phyloP scores from a whole-genome alignment of 1,140 invertebrate species.

The Chionoecetes opilio region DNA sequence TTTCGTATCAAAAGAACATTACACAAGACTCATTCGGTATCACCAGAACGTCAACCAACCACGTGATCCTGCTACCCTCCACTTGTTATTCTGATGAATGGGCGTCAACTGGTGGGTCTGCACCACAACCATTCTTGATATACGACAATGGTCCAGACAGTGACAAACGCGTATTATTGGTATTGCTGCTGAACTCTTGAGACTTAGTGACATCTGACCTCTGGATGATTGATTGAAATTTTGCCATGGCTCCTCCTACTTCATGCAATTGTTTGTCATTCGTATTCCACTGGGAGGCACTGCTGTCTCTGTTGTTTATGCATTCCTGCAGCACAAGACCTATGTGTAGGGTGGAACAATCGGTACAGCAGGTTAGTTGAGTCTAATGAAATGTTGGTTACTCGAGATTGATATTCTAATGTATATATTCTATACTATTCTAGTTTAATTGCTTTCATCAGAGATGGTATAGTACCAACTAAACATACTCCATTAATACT shows the following conservation, averaged over 20 bases:
- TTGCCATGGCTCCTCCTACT: constrained; percentile 43
- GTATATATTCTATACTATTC: no score
- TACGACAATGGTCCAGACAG: constrained; percentile 37
- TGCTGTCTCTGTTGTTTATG: constrained; percentile 44
- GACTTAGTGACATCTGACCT: background rate
- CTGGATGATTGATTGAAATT: constrained; percentile 35
- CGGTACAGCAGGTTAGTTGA: background rate
- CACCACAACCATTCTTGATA: constrained; percentile 7
- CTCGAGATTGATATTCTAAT: background rate
- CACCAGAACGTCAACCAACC: background rate
- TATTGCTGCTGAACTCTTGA: background rate
- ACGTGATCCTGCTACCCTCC: background rate
- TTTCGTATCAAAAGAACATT: constrained; percentile 35
- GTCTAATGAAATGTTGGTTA: background rate
- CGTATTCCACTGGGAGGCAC: constrained; percentile 12
- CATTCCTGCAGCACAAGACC: constrained; percentile 43
- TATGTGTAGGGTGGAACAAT: constrained; percentile 40
- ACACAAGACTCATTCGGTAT: constrained; percentile 4
- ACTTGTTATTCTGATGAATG: background rate
- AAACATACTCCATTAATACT: background rate
- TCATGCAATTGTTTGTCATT: constrained; percentile 32
- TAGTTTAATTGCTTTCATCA: no score
- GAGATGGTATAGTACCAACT: background rate
- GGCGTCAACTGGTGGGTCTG: constrained; percentile 29
- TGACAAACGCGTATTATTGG: background rate